A percentile compares a stretch with the other conserved stretches of the same genome.
Evolutionary conservation across 2,888 invertebrate species (phyloP).

Genomic region (Hanleya hanleyi): DNA sequence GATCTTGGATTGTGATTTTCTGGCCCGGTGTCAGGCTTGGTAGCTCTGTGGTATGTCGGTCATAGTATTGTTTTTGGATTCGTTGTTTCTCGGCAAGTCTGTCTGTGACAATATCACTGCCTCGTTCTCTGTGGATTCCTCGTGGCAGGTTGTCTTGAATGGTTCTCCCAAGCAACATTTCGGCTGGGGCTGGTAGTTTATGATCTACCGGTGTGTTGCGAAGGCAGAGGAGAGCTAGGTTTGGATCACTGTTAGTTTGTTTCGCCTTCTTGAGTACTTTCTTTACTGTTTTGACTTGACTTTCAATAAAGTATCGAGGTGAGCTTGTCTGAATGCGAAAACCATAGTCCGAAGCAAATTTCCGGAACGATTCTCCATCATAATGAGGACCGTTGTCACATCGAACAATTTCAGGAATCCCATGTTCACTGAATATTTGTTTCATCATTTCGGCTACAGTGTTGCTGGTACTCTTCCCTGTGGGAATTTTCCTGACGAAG

Average conservation of each 20-base stretch:
- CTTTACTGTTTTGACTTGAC: conserved; percentile 9
- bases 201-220: neutral
- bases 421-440: conserved; percentile 20
- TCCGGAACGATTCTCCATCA: neutral
- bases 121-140: neutral
- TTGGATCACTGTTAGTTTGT: neutral
- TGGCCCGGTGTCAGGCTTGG: neutral
- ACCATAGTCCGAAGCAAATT: neutral
- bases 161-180: neutral
- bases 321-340: neutral
- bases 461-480: neutral
- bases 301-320: conserved; percentile 10
- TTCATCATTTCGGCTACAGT: neutral
- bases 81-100: neutral
- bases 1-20: neutral
- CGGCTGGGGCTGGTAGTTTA: conserved; percentile 10
- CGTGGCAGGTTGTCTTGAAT: conserved; percentile 7
- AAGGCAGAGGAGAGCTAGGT: conserved; percentile 11
- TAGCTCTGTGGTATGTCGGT: neutral
- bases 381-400: conserved; percentile 41
- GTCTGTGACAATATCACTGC: neutral
- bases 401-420: conserved; percentile 25
- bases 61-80: neutral
- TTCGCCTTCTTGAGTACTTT: conserved; percentile 1
- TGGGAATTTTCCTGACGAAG: conserved; percentile 7